A percentile compares a stretch with the other conserved stretches of the same genome.
Conservation (phyloP, 1,140 invertebrate species). For the Holotrichia oblita region DNA sequence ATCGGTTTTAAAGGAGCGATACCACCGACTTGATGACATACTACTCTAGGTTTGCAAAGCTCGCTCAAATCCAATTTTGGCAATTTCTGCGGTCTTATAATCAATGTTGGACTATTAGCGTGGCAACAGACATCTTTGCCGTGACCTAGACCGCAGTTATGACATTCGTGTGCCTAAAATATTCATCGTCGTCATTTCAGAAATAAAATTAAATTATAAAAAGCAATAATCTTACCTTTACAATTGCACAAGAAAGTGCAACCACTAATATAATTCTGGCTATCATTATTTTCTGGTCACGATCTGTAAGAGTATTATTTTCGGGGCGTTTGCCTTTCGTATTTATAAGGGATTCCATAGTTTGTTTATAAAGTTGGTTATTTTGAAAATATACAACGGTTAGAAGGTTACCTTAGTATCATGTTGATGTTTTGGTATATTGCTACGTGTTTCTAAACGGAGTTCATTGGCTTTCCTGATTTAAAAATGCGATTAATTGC, state of each 20-base stretch:
- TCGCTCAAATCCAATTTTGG: not conserved
- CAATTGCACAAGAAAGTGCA: not conserved
- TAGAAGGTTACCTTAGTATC: not conserved
- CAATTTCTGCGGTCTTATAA: constrained; percentile 26
- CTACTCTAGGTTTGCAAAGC: constrained; percentile 44
- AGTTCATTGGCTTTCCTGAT: not conserved
- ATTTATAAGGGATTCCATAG: not conserved
- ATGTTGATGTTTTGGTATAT: constrained; percentile 17
- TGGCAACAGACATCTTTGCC: constrained; percentile 24
- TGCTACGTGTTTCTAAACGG: constrained; percentile 13
- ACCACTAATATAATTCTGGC: not conserved
- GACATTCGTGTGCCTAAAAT: not conserved
- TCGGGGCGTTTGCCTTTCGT: not conserved
- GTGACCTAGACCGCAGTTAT: constrained; percentile 35
- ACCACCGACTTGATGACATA: constrained; percentile 43
- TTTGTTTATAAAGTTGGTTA: not conserved
- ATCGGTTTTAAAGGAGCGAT: constrained; percentile 46
- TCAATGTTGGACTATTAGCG: not conserved
- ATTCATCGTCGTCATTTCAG: not conserved
- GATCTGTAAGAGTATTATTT: not conserved
- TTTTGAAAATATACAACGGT: not conserved
- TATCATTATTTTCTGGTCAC: not conserved
- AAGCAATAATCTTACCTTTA: not conserved
- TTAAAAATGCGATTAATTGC: not conserved
- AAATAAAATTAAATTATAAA: not conserved